These are phyloP conservation scores for Cephus nigrinus DNA, from an alignment of 2,888 invertebrate species.

Conservation along the genomic window DNA sequence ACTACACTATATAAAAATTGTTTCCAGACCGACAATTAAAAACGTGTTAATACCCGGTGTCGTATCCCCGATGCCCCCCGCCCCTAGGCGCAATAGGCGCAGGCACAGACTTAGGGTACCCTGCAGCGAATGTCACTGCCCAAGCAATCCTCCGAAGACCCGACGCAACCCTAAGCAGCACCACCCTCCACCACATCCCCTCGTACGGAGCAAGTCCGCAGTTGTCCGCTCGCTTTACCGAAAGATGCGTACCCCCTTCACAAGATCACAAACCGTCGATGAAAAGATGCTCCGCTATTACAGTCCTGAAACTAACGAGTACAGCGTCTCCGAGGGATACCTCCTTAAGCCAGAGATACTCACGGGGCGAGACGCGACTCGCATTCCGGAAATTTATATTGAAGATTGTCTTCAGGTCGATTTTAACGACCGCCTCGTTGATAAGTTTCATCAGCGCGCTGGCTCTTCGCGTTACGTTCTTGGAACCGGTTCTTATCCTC, in stretches of 20 bases:
- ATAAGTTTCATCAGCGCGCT: conserved; percentile 44
- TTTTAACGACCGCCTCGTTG: conserved; percentile 52
- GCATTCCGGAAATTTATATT: conserved; percentile 59
- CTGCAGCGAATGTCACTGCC: conserved; percentile 65
- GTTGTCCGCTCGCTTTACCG: conserved; percentile 65
- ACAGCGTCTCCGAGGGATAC: conserved; percentile 55
- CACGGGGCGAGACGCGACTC: conserved; percentile 31
- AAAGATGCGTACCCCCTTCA: conserved; percentile 64
- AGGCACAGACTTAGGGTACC: conserved; percentile 66
- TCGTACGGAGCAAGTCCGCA: conserved; percentile 67
- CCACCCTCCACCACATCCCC: conserved; percentile 51
- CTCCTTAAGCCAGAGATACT: conserved; percentile 53
- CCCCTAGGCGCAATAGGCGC: conserved; percentile 66
- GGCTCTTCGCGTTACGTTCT: conserved; percentile 23
- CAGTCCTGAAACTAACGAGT: conserved; percentile 60
- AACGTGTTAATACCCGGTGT: conserved; percentile 66
- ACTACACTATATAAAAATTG: conserved; percentile 60
- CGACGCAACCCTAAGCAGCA: conserved; percentile 39
- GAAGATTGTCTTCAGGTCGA: conserved; percentile 58
- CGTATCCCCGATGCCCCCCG: conserved; percentile 63
- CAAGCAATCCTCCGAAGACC: conserved; percentile 53
- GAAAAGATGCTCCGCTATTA: conserved; percentile 61
- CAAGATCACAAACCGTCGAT: conserved; percentile 64
- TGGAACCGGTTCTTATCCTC: neutral
- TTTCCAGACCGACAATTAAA: conserved; percentile 67